A percentile compares a stretch with the other conserved stretches of the same genome.
phyloP scores from a whole-genome alignment of 2,888 invertebrate genomes.

The Plagiodera versicolora region DNA sequence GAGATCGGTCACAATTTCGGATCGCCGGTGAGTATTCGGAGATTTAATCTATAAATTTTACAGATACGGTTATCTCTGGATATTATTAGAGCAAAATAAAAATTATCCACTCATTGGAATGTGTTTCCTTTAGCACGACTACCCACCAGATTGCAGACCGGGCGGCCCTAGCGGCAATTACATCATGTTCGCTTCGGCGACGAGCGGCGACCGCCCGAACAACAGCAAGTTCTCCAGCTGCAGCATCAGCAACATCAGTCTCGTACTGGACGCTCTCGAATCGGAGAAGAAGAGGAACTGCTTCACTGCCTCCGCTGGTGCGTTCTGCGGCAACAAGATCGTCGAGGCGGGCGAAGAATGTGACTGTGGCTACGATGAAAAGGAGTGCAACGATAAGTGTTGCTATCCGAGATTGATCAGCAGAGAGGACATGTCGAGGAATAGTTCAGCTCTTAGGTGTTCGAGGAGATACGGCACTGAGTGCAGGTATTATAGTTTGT shows the following conservation, averaged over 20 bases:
- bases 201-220: constrained; percentile 95
- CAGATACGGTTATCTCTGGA: no score
- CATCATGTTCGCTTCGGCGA: constrained; percentile 99
- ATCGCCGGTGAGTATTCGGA: constrained; percentile 83
- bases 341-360: constrained; percentile 98
- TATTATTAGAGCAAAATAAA: no score
- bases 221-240: constrained; percentile 97
- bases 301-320: constrained; percentile 82
- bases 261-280: constrained; percentile 89
- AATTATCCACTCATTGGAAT: no score
- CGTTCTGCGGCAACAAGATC: constrained; percentile 99
- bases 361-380: constrained; percentile 92
- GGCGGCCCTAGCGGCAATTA: constrained; percentile 93
- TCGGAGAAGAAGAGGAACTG: constrained; percentile 76
- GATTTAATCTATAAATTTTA: no score
- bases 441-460: constrained; percentile 77
- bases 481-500: constrained; percentile 65
- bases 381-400: constrained; percentile 85
- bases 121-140: constrained; percentile 79
- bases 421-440: constrained; percentile 67
- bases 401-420: constrained; percentile 87
- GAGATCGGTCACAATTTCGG: constrained; percentile 99
- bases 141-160: constrained; percentile 86
- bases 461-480: constrained; percentile 74
- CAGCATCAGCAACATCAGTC: constrained; percentile 92